A percentile compares a stretch with the other conserved stretches of the same genome.
phyloP scores from a whole-genome alignment of 1,140 invertebrate species.

The Atta cephalotes region DNA sequence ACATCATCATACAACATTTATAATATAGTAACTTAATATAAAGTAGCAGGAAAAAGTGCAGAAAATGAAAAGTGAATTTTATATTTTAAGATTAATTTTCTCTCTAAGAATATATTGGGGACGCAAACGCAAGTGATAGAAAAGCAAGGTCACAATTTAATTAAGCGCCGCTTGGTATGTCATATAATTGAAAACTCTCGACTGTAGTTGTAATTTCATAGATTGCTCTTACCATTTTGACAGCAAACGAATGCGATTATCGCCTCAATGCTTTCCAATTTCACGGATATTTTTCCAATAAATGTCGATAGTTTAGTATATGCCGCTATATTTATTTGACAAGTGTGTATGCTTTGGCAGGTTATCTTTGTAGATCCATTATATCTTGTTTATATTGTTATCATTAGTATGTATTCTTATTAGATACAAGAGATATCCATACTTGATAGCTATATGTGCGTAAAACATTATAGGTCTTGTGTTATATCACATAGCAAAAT shows the following conservation, averaged over 20 bases:
- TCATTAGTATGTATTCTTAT: not conserved
- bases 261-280: not conserved
- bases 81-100: conserved; percentile 1
- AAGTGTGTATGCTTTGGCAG: not conserved
- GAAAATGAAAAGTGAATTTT: conserved; percentile 14
- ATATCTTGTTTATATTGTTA: not conserved
- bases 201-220: too few relatives aligned
- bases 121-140: conserved; percentile 17
- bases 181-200: conserved; percentile 39
- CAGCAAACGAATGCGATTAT: not conserved
- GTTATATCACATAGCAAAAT: not conserved
- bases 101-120: conserved; percentile 29
- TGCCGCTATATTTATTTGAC: conserved; percentile 12
- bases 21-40: not conserved
- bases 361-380: not conserved
- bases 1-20: not conserved
- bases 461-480: not conserved
- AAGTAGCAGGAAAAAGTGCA: not conserved
- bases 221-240: not conserved
- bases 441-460: not conserved
- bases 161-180: conserved; percentile 56
- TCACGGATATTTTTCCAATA: conserved; percentile 28
- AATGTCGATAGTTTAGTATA: not conserved
- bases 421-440: not conserved
- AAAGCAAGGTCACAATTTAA: conserved; percentile 66